Evolutionary conservation across 2,113 vertebrate species (phyloP).

Genomic region (Emydocephalus ijimae): DNA sequence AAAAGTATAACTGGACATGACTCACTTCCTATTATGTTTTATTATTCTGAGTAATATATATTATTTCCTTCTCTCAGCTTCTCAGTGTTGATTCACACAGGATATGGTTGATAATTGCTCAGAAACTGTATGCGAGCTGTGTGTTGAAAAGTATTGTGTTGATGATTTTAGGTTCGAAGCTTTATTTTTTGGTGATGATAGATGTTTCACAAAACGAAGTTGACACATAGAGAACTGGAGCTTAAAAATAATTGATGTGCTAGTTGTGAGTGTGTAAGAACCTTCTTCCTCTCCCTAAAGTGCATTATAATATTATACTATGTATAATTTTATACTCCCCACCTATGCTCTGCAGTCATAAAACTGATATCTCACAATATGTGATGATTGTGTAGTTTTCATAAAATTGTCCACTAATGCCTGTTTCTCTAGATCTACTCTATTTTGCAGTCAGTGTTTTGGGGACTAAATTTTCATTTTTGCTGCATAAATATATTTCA

Average conservation of each 20-base stretch:
- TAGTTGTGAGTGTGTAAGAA: neutral
- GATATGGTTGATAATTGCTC: neutral
- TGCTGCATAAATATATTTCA: neutral
- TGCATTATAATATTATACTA: neutral
- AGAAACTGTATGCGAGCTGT: neutral
- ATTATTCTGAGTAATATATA: neutral
- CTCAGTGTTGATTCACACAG: neutral
- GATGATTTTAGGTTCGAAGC: neutral
- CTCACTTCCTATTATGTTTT: neutral
- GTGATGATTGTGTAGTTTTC: neutral
- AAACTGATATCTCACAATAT: neutral
- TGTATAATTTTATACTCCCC: neutral
- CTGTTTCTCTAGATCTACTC: neutral
- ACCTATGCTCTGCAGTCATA: neutral
- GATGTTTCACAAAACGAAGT: neutral
- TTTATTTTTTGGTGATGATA: neutral
- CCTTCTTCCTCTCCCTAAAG: neutral
- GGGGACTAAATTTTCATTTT: neutral
- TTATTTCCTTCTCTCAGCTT: neutral
- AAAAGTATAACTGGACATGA: neutral
- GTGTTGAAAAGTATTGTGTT: neutral
- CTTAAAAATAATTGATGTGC: neutral
- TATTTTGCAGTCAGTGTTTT: neutral
- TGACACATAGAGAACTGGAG: neutral
- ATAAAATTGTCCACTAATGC: neutral